phyloP scores from a whole-genome alignment of 2,888 invertebrate genomes.

The Polymixis lichenea region DNA sequence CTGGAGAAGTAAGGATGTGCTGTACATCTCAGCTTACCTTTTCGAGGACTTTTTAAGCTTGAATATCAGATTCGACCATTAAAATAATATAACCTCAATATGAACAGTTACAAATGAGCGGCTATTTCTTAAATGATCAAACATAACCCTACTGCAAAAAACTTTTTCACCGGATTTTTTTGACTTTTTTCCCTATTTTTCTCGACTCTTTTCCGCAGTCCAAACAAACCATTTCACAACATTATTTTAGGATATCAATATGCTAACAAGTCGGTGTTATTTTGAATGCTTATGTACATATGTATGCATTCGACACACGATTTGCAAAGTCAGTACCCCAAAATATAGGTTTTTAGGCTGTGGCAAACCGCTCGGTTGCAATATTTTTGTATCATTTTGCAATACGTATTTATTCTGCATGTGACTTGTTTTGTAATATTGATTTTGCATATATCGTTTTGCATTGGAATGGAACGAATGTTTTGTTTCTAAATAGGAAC shows the following conservation, averaged over 20 bases:
- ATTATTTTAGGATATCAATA: conserved; percentile 47
- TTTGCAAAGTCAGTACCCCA: conserved; percentile 32
- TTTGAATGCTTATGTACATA: conserved; percentile 33
- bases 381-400: conserved; percentile 56
- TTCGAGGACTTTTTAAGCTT: background rate
- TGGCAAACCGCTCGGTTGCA: conserved; percentile 13
- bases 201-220: background rate
- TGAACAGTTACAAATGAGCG: background rate
- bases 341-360: conserved; percentile 53
- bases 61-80: background rate
- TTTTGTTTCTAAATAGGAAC: conserved; percentile 45
- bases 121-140: background rate
- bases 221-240: conserved; percentile 7
- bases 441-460: conserved; percentile 57
- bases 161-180: background rate
- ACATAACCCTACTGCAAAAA: background rate
- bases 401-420: conserved; percentile 61
- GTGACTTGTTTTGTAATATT: conserved; percentile 57
- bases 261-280: conserved; percentile 32
- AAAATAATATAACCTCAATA: background rate
- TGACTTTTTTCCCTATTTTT: background rate
- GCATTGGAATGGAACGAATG: conserved; percentile 60
- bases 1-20: background rate
- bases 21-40: too few relatives aligned
- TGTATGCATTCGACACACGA: conserved; percentile 45